Base-by-base conservation (phyloP, 2,797 vertebrate species). In the Eutrigla gurnardus region DNA sequence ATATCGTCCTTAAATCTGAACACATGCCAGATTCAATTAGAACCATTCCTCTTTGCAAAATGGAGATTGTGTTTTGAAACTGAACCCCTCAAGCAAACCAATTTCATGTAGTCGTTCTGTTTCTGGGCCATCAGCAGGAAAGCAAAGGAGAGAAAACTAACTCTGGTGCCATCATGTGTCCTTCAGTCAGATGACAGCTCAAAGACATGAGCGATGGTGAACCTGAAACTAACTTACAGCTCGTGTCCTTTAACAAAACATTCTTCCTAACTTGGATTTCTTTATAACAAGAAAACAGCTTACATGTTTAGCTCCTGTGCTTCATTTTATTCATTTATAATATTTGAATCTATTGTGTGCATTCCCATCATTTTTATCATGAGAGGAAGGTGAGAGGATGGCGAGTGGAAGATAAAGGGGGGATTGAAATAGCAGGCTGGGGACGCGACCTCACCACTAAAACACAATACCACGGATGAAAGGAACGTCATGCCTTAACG, bases 101-200 rank as follows among this genome's bases (percentile, higher is more conserved):
- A 35, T 25, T 25, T 25, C 25, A 25, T 25, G 25, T 25, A 25
- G 11, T 39, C 18, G 6, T 8, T 65, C 33, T 13, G 42, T 32
- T 4, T 1, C 1, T 46, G 35, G 15, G n/a, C 32, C 7, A 9
- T 17, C 7, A n/a, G 4, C 3, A 25, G 25, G 35, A 35, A 8
- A 4, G 2, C 11, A 59, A 14, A 35, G 37, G 7, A 42, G 36
- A 25, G 2, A 6, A 25, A 2, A 33, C 14, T 81, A 25, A 1
- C 58, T 83, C 40, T 80, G 43, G 57, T 70, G 80, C 84, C 86
- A 84, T 69, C 84, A 11, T 80, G 84, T 83, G 86, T 81, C 35
- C n/a, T 2, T 32, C 0, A 58, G 33, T 10, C n/a, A 78, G n/a
- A 83, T 71, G 42, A 60, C 79, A 75, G 8, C 46, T 64, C n/a